phyloP scores from a whole-genome alignment of 2,888 invertebrate genomes.

The Dendrolimus houi region DNA sequence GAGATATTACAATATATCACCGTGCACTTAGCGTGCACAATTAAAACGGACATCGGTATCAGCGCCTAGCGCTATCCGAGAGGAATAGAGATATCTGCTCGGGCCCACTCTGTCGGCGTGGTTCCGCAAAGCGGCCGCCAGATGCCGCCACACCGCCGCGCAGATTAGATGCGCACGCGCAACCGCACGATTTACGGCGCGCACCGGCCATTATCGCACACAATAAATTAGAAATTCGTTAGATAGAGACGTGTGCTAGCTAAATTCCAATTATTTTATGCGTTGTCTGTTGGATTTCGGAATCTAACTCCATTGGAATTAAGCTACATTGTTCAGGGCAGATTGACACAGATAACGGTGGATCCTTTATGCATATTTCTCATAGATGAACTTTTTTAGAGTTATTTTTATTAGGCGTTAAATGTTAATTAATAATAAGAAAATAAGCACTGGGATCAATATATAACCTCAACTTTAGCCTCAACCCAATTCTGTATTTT shows the following conservation, averaged over 20 bases:
- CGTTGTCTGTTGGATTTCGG: background rate
- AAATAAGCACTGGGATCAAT: no score
- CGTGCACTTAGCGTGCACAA: background rate
- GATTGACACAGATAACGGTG: no score
- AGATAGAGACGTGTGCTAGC: constrained; percentile 62
- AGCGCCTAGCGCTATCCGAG: background rate
- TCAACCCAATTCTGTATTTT: no score
- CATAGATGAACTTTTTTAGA: no score
- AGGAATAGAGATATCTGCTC: background rate
- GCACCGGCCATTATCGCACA: constrained; percentile 52
- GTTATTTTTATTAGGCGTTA: no score
- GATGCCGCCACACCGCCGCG: constrained; percentile 46
- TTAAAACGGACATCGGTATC: background rate
- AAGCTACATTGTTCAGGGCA: background rate
- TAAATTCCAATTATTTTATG: constrained; percentile 61
- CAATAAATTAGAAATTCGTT: constrained; percentile 75
- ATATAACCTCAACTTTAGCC: no score
- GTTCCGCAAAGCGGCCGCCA: constrained; percentile 63
- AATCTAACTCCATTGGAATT: background rate
- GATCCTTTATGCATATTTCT: no score
- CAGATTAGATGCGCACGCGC: constrained; percentile 63
- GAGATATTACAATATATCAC: background rate
- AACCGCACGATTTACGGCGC: constrained; percentile 60
- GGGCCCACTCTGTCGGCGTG: background rate
- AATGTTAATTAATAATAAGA: no score